Evolutionary conservation across 2,797 vertebrate genomes (phyloP).

Genomic region (Leuciscus waleckii): DNA sequence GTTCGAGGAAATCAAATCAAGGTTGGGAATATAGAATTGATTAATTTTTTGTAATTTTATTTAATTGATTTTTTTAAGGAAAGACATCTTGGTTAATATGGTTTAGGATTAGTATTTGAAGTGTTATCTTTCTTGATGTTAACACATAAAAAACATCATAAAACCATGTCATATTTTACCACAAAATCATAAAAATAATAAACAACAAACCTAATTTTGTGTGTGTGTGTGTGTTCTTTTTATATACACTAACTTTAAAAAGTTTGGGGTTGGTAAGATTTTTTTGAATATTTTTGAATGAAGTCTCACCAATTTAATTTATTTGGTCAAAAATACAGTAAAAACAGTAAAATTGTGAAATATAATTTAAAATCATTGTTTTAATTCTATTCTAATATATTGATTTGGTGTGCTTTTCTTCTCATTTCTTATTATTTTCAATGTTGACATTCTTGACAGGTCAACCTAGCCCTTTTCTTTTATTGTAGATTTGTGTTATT

Average conservation of each 20-base stretch:
- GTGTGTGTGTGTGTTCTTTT: too few species aligned
- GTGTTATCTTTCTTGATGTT: neutral
- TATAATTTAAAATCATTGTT: neutral
- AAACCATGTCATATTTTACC: neutral
- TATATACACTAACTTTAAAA: neutral
- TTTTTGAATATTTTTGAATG: neutral
- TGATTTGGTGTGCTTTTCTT: neutral
- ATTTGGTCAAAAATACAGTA: neutral
- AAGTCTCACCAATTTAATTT: too few species aligned
- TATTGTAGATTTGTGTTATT: neutral
- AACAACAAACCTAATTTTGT: neutral
- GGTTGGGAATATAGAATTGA: neutral
- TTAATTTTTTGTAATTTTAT: neutral
- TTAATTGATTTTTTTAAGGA: neutral
- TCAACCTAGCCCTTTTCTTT: neutral
- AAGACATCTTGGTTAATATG: neutral
- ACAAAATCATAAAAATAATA: neutral
- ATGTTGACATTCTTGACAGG: neutral
- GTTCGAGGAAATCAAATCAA: constrained; percentile 2
- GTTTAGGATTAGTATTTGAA: neutral
- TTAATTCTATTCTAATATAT: neutral
- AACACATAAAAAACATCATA: neutral
- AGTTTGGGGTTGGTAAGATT: too few species aligned
- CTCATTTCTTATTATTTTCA: neutral
- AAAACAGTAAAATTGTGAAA: neutral